Percentiles rank a stretch among this genome's conserved stretches.
phyloP scores from a whole-genome alignment of 2,797 vertebrate genomes.

The Myotis findleyi region DNA sequence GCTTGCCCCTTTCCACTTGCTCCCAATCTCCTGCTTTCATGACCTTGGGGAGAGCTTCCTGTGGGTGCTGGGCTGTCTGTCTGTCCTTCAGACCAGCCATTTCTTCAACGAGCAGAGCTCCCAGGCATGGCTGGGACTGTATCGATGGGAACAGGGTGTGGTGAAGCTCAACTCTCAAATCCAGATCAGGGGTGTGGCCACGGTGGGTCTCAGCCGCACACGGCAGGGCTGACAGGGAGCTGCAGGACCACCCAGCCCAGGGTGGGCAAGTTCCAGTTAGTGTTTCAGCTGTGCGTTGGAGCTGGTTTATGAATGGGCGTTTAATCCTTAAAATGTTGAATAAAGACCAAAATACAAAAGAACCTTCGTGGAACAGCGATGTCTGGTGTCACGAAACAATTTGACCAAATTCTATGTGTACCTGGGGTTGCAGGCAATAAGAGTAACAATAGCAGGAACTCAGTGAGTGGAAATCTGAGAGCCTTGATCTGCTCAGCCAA shows the following conservation, averaged over 20 bases:
- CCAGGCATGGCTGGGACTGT: fast-evolving
- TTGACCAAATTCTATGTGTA: too few relatives aligned
- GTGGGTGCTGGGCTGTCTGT: background rate
- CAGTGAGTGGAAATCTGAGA: fast-evolving
- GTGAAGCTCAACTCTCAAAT: fast-evolving
- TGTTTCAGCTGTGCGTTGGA: background rate
- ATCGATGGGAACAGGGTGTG: fast-evolving
- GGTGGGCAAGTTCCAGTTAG: background rate
- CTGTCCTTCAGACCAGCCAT: background rate
- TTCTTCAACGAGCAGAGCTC: background rate
- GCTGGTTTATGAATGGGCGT: background rate
- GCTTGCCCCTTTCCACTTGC: background rate
- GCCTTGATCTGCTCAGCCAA: fast-evolving
- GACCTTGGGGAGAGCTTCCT: fast-evolving
- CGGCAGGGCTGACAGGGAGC: background rate
- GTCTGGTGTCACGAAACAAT: fast-evolving
- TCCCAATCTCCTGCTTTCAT: fast-evolving
- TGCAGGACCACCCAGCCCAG: background rate
- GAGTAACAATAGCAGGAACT: fast-evolving
- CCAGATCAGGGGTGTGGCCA: fast-evolving
- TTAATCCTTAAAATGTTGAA: background rate
- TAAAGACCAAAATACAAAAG: background rate
- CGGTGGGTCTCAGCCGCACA: fast-evolving
- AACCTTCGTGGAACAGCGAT: fast-evolving
- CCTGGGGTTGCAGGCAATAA: too few relatives aligned